Evolutionary conservation across 1,140 invertebrate genomes (phyloP).

Genomic region (Ditylenchus dipsaci): DNA sequence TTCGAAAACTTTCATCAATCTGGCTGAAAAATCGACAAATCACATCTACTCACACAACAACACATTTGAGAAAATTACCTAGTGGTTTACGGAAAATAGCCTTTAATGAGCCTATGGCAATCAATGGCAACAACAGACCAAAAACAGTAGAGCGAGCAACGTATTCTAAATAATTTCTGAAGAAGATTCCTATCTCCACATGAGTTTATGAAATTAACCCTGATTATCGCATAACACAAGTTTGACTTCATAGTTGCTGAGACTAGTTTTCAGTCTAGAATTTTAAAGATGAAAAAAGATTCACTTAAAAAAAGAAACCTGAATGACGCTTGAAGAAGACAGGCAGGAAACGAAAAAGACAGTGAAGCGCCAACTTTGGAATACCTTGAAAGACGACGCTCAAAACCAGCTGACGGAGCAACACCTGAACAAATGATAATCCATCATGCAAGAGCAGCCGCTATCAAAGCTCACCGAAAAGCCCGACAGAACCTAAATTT

Average conservation of each 20-base stretch:
- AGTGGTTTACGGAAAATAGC: neutral
- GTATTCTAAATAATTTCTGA: constrained; percentile 25
- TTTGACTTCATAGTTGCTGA: constrained; percentile 46
- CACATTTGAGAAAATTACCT: neutral
- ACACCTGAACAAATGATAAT: constrained; percentile 14
- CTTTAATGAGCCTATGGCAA: neutral
- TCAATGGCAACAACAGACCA: constrained; percentile 20
- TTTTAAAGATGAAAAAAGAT: constrained; percentile 3
- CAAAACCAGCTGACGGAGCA: constrained; percentile 44
- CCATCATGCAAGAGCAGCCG: neutral
- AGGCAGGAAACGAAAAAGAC: constrained; percentile 41
- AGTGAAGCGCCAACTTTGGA: constrained; percentile 38
- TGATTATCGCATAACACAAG: constrained; percentile 49
- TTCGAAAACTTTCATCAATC: constrained; percentile 42
- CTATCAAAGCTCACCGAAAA: neutral
- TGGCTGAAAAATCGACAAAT: constrained; percentile 19
- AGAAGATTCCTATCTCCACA: too few relatives aligned
- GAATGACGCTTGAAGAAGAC: constrained; percentile 40
- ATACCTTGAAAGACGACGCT: constrained; percentile 40
- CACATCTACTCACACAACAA: too few relatives aligned
- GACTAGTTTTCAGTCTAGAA: constrained; percentile 46
- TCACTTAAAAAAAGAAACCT: constrained; percentile 21
- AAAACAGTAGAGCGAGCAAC: constrained; percentile 40
- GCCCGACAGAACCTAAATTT: neutral
- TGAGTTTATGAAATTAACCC: neutral